Evolutionary conservation across 2,797 vertebrate genomes (phyloP), one percentile per base, ranked within the genome.

Genomic region (Sitta carolinensis): DNA sequence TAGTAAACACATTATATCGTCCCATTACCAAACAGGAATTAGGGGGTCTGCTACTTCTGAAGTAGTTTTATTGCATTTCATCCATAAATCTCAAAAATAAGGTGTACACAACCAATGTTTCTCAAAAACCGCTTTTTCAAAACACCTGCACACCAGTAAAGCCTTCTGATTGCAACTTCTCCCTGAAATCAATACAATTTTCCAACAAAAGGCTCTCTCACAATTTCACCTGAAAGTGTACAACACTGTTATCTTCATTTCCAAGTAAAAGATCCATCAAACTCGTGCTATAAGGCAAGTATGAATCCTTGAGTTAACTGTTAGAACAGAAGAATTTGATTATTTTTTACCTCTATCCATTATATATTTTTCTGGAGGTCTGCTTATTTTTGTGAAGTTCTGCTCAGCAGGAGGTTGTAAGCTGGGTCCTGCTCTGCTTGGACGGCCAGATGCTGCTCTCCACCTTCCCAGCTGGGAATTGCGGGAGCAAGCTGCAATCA

Each of bases 311-410:
- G 50, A 91, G 78, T 59, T 83, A 77, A 67, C 18, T 50, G 12
- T 57, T 57, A 75, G 45, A 79, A 55, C 10, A 79, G 78, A 83
- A 93, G 7, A 20, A 63, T 36, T 55, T 40, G 18, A 73, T 51
- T 58, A 50, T 70, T 83, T 87, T 81, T 70, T 42, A 87, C 64
- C 25, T 42, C 9, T 0, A 0, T 43, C 34, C 11, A 14, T 64
- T 62, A 57, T 2, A 3, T 36, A 54, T 64, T 94, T 91, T 89
- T 40, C 64, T 82, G 87, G 23, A 57, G 13, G 11, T 68, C 42
- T 87, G 57, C 63, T 87, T 84, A 90, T 89, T 95, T 92, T 95
- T 75, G 25, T 5, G 5, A 84, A 89, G 57, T 66, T 66, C 26
- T 74, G 40, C 45, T 80, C 63, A 70, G 70, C 36, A 61, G 38